Percentiles rank a stretch among this genome's conserved stretches.
Evolutionary conservation across 2,113 vertebrate species (phyloP).

Genomic region (Cygnus buccinator): DNA sequence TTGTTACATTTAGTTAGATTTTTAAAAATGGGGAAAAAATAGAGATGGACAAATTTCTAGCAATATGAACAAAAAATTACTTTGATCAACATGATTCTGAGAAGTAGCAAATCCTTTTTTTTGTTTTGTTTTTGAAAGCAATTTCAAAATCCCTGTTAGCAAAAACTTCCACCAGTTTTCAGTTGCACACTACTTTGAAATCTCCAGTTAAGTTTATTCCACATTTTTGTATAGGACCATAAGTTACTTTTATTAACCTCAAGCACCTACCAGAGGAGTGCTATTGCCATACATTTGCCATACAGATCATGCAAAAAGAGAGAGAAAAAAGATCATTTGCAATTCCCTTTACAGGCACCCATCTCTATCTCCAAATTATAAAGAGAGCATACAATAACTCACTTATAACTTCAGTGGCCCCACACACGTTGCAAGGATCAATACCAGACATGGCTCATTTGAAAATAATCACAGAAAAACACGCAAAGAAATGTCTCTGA

Average conservation of each 20-base stretch:
- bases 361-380: background rate
- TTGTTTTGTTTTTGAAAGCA: background rate
- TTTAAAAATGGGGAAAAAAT: background rate
- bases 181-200: background rate
- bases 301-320: background rate
- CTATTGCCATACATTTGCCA: background rate
- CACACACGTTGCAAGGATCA: background rate
- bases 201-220: background rate
- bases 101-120: background rate
- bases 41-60: background rate
- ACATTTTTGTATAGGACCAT: background rate
- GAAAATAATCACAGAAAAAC: background rate
- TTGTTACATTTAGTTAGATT: background rate
- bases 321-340: background rate
- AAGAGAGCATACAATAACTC: background rate
- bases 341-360: background rate
- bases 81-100: background rate
- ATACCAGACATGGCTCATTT: background rate
- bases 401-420: background rate
- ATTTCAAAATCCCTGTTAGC: background rate
- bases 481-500: background rate
- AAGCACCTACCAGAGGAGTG: background rate
- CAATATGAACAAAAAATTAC: background rate
- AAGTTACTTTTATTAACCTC: background rate
- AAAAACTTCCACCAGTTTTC: background rate